Evolutionary conservation across 2,888 invertebrate species (phyloP).

Genomic region (Eristalis arbustorum): DNA sequence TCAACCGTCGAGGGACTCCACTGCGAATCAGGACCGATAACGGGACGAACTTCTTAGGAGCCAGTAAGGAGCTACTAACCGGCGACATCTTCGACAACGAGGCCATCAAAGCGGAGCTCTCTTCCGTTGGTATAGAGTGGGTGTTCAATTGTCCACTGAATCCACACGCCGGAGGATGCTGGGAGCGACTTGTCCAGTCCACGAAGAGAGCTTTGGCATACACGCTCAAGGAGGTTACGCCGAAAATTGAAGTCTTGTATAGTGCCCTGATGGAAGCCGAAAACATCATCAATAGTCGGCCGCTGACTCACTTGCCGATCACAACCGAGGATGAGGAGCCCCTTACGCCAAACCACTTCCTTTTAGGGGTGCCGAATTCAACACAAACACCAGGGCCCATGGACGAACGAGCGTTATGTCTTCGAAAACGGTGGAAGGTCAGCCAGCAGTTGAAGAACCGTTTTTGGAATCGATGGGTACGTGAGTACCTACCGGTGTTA

Average conservation of each 20-base stretch:
- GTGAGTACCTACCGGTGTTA: constrained; percentile 4
- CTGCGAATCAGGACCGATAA: constrained; percentile 32
- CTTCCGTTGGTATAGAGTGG: constrained; percentile 21
- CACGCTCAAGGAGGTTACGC: neutral
- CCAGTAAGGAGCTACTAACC: constrained; percentile 26
- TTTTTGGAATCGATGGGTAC: constrained; percentile 36
- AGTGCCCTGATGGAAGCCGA: neutral
- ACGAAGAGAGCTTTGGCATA: constrained; percentile 8
- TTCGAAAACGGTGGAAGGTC: constrained; percentile 20
- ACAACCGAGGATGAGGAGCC: constrained; percentile 32
- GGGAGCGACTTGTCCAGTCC: constrained; percentile 20
- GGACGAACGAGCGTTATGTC: constrained; percentile 7
- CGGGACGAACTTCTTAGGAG: constrained; percentile 47
- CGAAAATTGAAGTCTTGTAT: constrained; percentile 5
- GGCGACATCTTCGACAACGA: constrained; percentile 9
- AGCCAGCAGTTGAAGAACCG: constrained; percentile 15
- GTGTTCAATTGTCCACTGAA: constrained; percentile 18
- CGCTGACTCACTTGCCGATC: constrained; percentile 1
- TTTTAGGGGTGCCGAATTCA: neutral
- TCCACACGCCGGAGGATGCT: constrained; percentile 24
- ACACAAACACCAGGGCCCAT: constrained; percentile 7
- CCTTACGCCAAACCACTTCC: constrained; percentile 39
- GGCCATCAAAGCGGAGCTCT: constrained; percentile 6
- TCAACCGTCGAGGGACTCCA: constrained; percentile 33
- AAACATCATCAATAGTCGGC: neutral